Conservation (phyloP, 2,888 invertebrate species). For the Furcula furcula region DNA sequence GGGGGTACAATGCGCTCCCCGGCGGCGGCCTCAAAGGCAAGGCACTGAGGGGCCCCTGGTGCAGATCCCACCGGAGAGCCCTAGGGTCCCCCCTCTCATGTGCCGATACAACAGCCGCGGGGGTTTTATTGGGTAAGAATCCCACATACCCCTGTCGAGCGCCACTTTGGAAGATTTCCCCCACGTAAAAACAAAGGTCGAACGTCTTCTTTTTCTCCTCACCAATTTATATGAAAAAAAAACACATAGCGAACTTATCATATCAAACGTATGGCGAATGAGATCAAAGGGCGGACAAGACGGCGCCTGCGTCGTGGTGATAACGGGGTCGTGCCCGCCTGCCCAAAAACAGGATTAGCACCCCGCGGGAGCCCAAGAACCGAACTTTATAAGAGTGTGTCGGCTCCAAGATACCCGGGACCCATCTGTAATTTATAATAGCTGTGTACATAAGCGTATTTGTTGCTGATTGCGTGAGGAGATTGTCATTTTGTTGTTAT, state of each 20-base stretch:
- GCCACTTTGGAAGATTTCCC: no score
- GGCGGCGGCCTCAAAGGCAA: no score
- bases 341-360: slow-evolving; percentile 54
- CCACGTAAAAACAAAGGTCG: no score
- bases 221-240: no score
- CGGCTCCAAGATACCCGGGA: slow-evolving; percentile 26
- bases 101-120: no score
- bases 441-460: slow-evolving; percentile 7
- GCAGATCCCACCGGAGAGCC: no score
- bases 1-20: no score
- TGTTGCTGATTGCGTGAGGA: background rate
- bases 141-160: no score
- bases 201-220: no score
- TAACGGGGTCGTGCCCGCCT: slow-evolving; percentile 61
- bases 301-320: slow-evolving; percentile 49
- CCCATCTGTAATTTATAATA: slow-evolving; percentile 29
- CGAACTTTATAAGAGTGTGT: slow-evolving; percentile 39
- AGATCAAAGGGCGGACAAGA: slow-evolving; percentile 14
- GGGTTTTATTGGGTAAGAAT: no score
- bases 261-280: background rate
- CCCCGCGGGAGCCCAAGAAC: slow-evolving; percentile 49
- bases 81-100: no score
- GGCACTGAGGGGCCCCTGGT: no score
- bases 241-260: background rate
- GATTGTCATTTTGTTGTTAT: background rate